Conservation (phyloP, 2,888 invertebrate species). For the Thecocarcelia acutangulata region DNA sequence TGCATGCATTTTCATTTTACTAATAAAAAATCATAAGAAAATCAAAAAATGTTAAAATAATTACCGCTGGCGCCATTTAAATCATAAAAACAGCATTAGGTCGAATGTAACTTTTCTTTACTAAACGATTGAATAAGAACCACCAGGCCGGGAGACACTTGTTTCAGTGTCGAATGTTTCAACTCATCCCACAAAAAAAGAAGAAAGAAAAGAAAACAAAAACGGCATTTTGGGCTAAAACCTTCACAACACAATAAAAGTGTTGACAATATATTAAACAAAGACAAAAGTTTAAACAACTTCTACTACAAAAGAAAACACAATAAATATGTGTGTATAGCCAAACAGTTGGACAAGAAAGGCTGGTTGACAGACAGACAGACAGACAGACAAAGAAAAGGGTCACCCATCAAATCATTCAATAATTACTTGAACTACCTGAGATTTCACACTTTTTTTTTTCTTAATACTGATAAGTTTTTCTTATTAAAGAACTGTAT, state of each 20-base stretch:
- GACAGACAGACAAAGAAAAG: slow-evolving; percentile 38
- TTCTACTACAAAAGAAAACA: slow-evolving; percentile 25
- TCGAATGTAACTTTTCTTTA: slow-evolving; percentile 43
- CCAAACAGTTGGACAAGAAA: slow-evolving; percentile 17
- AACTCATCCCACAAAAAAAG: slow-evolving; percentile 14
- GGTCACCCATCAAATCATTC: slow-evolving; percentile 57
- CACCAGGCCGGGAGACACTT: slow-evolving; percentile 28
- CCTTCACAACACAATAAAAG: slow-evolving; percentile 22
- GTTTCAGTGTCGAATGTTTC: slow-evolving; percentile 43
- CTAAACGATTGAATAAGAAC: slow-evolving; percentile 15
- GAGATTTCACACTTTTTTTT: slow-evolving; percentile 71
- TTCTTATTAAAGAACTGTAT: slow-evolving; percentile 26
- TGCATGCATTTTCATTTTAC: neutral
- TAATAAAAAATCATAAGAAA: slow-evolving; percentile 14
- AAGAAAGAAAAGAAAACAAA: neutral
- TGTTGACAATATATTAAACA: slow-evolving; percentile 56
- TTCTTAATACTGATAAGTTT: slow-evolving; percentile 27
- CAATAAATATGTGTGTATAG: slow-evolving; percentile 19
- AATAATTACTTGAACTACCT: slow-evolving; percentile 69
- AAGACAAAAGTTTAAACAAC: slow-evolving; percentile 13
- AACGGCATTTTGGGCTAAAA: slow-evolving; percentile 24
- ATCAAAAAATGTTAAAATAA: slow-evolving; percentile 48
- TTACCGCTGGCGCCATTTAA: slow-evolving; percentile 62
- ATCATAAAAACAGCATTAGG: slow-evolving; percentile 65
- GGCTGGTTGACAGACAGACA: neutral